Evolutionary conservation across 1,140 invertebrate species (phyloP), one percentile per base, ranked within the genome.

Genomic region (Orchesella cincta): DNA sequence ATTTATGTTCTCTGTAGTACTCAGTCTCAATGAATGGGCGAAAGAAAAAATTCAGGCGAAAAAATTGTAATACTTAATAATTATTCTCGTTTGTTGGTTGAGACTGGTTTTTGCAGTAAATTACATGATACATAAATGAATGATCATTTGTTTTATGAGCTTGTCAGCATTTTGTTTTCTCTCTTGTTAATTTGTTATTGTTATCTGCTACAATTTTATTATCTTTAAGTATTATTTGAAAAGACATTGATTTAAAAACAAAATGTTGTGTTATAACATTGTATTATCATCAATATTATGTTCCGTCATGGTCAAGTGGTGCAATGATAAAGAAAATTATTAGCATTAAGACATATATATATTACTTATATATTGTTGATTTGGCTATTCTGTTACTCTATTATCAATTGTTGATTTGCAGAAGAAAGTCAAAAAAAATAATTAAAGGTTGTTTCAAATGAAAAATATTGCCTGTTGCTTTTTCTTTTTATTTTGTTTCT

Each of bases 141-240:
- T n/a, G n/a, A n/a, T n/a, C n/a, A n/a, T n/a, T n/a, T n/a, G n/a
- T n/a, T n/a, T n/a, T n/a, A n/a, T 18, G 3, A 5, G 52, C 23
- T 31, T 29, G 8, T 31, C 8, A 12, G 33, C 29, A 67, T 67
- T 14, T 5, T 67, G 29, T 12, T 14, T 26, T 67, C 33, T n/a
- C 8, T 18, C 31, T 33, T 14, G 23, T 31, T 33, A 67, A 31
- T 67, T 57, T 57, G 23, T 57, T 57, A 46, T 46, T 5, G n/a
- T 57, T n/a, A 57, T 57, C 26, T 14, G 23, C n/a, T 67, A 33
- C 62, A 67, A 62, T 62, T 62, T n/a, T 67, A 18, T 67, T 67
- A 67, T 67, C 12, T 31, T 67, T 67, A 67, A 67, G 62, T 67
- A 67, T 67, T 67, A 67, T 67, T 12, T 46, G 2, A 67, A 67